Conservation (phyloP, 2,113 vertebrate genomes). For the Promerops cafer region DNA sequence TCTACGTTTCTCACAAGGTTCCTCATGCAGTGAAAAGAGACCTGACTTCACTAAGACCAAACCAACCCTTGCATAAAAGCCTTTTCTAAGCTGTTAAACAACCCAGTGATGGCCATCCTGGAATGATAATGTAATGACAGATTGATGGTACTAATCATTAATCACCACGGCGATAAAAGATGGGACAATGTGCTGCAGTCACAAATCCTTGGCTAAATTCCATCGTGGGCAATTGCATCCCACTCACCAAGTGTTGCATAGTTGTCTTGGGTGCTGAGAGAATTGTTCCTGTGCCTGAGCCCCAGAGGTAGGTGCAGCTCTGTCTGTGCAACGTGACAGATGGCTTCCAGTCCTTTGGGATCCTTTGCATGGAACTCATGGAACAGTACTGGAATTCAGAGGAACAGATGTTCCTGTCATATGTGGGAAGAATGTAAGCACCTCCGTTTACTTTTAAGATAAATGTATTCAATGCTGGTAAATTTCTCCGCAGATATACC, state of each 20-base stretch:
- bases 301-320: background rate
- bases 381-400: conserved; percentile 1
- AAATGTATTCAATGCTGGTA: background rate
- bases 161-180: background rate
- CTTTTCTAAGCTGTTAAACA: background rate
- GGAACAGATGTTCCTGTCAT: conserved; percentile 11
- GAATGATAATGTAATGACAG: background rate
- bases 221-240: background rate
- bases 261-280: background rate
- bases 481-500: background rate
- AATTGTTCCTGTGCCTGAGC: background rate
- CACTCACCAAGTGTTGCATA: background rate
- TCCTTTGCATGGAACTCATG: background rate
- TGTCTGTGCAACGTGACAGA: background rate
- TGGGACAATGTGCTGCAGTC: background rate
- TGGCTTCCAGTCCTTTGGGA: conserved; percentile 5
- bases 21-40: background rate
- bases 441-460: background rate
- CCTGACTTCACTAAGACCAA: background rate
- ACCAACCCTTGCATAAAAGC: background rate
- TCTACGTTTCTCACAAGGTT: background rate
- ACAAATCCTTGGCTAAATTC: background rate
- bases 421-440: background rate
- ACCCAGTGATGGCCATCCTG: background rate
- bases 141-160: background rate